Evolutionary conservation across 2,113 vertebrate species (phyloP), one percentile per base, ranked within the genome.

Genomic region (Echinops telfairi): DNA sequence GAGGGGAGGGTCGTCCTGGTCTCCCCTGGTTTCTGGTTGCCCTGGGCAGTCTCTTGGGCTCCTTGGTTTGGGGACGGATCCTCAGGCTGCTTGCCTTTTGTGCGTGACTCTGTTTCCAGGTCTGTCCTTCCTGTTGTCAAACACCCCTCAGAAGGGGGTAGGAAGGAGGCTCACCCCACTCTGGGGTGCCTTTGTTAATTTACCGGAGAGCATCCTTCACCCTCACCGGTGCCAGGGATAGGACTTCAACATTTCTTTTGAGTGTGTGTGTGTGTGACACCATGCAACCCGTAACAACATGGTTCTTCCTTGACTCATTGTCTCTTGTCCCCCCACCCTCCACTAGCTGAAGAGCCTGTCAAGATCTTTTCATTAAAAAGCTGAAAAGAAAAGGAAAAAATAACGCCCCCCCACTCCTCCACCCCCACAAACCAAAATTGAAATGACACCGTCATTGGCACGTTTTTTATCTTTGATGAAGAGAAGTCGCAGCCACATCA

Each of bases 351-450:
- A 64, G 23, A 91, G 91, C 76, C 68, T 58, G 68, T 93, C 92
- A 95, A 43, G 79, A 33, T 77, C 27, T 92, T 88, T 22, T 66
- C 43, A 93, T 94, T 89, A 77, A 93, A 66, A 82, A 79, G 58
- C 70, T 84, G 68, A 79, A 92, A 94, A 70, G 38, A 68, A 80
- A 40, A 88, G 73, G 57, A 47, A 87, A 82, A 43, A 47, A 47
- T 10, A 47, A 47, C 43, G 5, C 43, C 43, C 43, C 43, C 43
- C 47, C 47, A 2, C 47, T 9, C 47, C 10, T 53, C 47, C 10
- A 6, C 47, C 47, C 47, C 47, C 47, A 53, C 47, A 60, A 38
- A 62, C 60, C 7, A 16, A 12, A 82, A 77, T 53, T 17, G 33
- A 77, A 91, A 78, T 76, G 89, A 84, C 60, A 89, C 25, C 17